Base-by-base conservation (phyloP, 2,797 vertebrate genomes). In the Amniataba percoides region DNA sequence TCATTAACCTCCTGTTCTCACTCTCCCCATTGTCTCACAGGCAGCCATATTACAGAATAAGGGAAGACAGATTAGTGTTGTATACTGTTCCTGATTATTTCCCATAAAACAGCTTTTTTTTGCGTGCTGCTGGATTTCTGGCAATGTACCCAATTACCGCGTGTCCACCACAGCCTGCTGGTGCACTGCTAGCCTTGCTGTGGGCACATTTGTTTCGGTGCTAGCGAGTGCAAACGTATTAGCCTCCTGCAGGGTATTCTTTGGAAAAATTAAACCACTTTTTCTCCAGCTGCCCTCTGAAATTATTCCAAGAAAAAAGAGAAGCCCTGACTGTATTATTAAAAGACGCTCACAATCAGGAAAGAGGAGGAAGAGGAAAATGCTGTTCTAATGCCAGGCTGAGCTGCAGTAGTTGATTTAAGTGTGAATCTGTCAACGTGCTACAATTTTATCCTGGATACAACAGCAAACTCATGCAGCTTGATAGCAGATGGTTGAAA, bases 101-200 rank as follows among this genome's bases (percentile, higher is more conserved):
- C 84, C 83, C 6, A 79, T 87, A 68, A 92, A 89, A 76, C 63
- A 69, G 39, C 58, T 71, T 78, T 85, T 65, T 55, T 56, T 67
- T 25, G 63, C 67, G 64, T 60, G 81, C 77, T 69, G 60, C 52
- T 69, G 75, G 62, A 85, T 80, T 85, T 86, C 81, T 86, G 83
- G 80, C 87, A 93, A 94, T 95, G 94, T 95, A 92, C 94, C 93
- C 93, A 95, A 94, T 95, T 94, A 95, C 71, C 7, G 1, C 48
- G 57, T 76, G 56, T 80, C 84, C 75, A 49, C 85, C 83, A 74
- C 74, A 15, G 79, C 88, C 83, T 71, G 68, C 86, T 77, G 84
- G 51, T 64, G 65, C 60, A 19, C 45, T 42, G 71, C 78, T 49
- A 6, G 69, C 73, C 71, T 55, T 55, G 40, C 53, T 42, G 74